These are phyloP conservation scores for Paedocypris sp. DNA, from an alignment of 2,113 vertebrate species.

Conservation along the genomic window DNA sequence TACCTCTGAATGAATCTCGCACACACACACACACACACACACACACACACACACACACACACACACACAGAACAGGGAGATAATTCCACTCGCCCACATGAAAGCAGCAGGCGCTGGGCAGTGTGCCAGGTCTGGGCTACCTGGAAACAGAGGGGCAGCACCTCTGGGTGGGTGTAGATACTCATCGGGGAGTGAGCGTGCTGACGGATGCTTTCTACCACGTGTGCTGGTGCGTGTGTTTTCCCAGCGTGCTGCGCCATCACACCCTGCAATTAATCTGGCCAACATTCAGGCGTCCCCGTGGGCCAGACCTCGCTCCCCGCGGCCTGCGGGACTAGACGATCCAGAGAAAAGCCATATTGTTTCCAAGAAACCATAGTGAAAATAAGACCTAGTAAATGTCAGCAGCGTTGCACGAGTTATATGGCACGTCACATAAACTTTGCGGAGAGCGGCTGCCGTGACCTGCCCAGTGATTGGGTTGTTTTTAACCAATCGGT, in stretches of 20 bases:
- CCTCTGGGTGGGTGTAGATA: slow-evolving; percentile 63
- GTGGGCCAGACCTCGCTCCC: slow-evolving; percentile 7
- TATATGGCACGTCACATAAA: too few species aligned
- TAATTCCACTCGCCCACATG: slow-evolving; percentile 68
- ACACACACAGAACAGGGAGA: slow-evolving; percentile 41
- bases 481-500: too few species aligned
- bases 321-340: too few species aligned
- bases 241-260: slow-evolving; percentile 54
- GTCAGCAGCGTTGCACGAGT: too few species aligned
- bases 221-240: slow-evolving; percentile 24
- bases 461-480: too few species aligned
- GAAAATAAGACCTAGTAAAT: too few species aligned
- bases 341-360: too few species aligned
- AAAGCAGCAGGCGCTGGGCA: slow-evolving; percentile 65
- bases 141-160: slow-evolving; percentile 64
- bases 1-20: slow-evolving; percentile 50
- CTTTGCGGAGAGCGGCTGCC: too few species aligned
- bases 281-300: slow-evolving; percentile 53
- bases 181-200: slow-evolving; percentile 63
- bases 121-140: slow-evolving; percentile 57
- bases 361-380: too few species aligned
- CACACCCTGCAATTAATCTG: slow-evolving; percentile 69
- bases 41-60: slow-evolving; percentile 31
- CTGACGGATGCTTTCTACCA: slow-evolving; percentile 62
- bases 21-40: slow-evolving; percentile 17